Evolutionary conservation across 2,113 vertebrate genomes (phyloP), one percentile per base, ranked within the genome.

Genomic region (Pseudorasbora parva): DNA sequence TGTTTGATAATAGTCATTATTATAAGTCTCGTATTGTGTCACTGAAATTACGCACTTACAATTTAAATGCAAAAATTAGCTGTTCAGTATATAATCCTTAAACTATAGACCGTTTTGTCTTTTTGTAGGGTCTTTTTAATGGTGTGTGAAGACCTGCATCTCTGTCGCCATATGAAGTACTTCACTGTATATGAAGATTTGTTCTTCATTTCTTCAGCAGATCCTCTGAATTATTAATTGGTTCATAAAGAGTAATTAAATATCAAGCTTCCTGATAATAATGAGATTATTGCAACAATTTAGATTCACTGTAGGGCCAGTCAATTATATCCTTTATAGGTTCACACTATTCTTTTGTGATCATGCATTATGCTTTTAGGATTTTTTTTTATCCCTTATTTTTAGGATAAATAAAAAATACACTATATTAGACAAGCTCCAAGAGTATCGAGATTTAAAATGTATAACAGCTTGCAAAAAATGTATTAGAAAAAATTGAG

Each of bases 141-240:
- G 11, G 74, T 76, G 27, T 11, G 2, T 17, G 56, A 10, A 11
- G 51, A 37, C 12, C 9, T 10, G 7, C 12, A 43, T 78, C 8
- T 76, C 73, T n/a, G 57, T 27, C 23, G 73, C 33, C 51, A 54
- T 33, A 19, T 66, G 25, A 66, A 80, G 37, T 43, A 7, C 37
- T 37, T 37, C 5, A 37, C 37, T 37, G 37, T 37, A 73, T 17
- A 76, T 81, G 21, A 30, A 19, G 33, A 72, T 62, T 62, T 74
- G 47, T 78, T 76, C 23, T 15, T 66, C 51, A 78, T 59, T 76
- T 71, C 49, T 30, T 62, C 45, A 82, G 60, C 49, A 66, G 73
- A 68, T 21, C 51, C 25, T 80, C 17, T 88, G 51, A 87, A 90
- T 90, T 75, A 90, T 87, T 90, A 8, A 88, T 86, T 49, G 72